Base-by-base conservation (phyloP, 2,113 vertebrate genomes). In the Propithecus coquereli region DNA sequence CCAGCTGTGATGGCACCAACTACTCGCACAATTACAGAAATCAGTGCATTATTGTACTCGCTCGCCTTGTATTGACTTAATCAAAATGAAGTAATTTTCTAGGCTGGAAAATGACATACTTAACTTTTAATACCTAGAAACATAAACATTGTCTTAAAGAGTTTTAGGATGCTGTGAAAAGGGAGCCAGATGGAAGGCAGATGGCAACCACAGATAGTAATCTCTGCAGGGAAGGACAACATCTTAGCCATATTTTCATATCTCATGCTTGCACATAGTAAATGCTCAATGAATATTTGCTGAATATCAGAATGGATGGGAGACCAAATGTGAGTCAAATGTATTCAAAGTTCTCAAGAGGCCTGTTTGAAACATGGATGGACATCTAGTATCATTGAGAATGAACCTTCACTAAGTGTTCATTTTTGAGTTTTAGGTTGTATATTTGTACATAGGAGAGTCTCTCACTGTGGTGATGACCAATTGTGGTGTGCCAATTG, bases 31-130 rank as follows among this genome's bases (percentile, higher is more conserved):
- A 65, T 82, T 74, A 87, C 2, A 80, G 34, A 92, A 95, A 83
- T 90, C 57, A 80, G 68, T 7, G 8, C 45, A 70, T 90, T 65
- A 74, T 84, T 89, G 54, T 85, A 71, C 30, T 91, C 4, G 12
- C 40, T 80, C 6, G 57, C 1, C 52, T 88, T 86, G 40, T 76
- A 66, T 94, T 85, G 84, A 40, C 40, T 88, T 54, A 89, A 63
- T 93, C 82, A 79, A 87, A 95, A 89, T 37, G 82, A 91, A 83
- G 43, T 14, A 54, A 1, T 94, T 76, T 84, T 95, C 54, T 63
- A 91, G 73, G 25, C 63, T 94, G 11, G 63, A 90, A 83, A 95
- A 94, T 70, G 50, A 94, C 91, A 89, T 63, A 85, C 40, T 91
- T 92, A 68, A 87, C 40, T 90, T 91, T 93, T 77, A 80, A 76